Conservation (phyloP, 2,113 vertebrate genomes). For the Vanacampus margaritifer region DNA sequence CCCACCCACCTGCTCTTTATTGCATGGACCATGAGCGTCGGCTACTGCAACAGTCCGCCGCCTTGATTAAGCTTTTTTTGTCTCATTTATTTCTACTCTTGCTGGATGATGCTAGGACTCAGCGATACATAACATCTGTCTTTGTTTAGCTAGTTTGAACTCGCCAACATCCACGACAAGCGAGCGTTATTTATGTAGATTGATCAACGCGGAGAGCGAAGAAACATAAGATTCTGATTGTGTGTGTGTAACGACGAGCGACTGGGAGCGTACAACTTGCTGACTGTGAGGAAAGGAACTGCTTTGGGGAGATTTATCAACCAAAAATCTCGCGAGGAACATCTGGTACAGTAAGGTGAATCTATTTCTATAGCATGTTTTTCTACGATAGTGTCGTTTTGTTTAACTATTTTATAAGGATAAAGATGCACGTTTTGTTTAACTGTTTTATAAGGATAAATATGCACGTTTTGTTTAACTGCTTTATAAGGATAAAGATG, state of each 20-base stretch:
- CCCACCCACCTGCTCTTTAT: constrained; percentile 11
- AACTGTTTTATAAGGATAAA: background rate
- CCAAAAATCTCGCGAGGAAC: background rate
- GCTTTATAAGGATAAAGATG: background rate
- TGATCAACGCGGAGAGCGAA: background rate
- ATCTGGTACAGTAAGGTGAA: background rate
- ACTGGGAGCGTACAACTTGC: background rate
- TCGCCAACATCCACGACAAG: background rate
- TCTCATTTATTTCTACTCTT: constrained; percentile 5
- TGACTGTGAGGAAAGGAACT: background rate
- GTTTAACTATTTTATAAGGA: background rate
- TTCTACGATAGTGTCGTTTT: background rate
- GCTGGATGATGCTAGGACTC: constrained; percentile 14
- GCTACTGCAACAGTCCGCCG: constrained; percentile 9
- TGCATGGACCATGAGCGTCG: constrained; percentile 18
- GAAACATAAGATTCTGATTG: background rate
- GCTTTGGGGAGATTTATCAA: background rate
- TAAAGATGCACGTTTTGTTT: background rate
- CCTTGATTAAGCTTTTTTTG: background rate
- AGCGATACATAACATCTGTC: constrained; percentile 18
- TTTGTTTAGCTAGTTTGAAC: constrained; percentile 12
- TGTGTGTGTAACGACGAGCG: background rate
- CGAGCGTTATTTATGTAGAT: constrained; percentile 3
- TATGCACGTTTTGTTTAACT: background rate
- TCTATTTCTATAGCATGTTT: background rate